Conservation (phyloP, 2,113 vertebrate species). For the Pontoporia blainvillei region DNA sequence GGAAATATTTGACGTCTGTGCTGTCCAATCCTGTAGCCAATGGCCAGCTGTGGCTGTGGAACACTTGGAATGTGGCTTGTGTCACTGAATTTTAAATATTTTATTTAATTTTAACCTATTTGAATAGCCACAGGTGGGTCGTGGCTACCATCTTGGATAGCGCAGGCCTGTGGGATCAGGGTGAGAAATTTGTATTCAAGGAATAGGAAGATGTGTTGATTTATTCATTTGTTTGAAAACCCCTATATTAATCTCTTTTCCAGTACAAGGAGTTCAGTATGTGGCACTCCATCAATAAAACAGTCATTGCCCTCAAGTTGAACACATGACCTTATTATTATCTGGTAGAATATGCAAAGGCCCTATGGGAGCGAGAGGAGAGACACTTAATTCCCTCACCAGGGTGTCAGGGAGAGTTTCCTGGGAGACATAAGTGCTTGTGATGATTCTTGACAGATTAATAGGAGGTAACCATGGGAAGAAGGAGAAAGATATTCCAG, state of each 20-base stretch:
- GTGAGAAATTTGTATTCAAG: background rate
- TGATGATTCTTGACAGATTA: background rate
- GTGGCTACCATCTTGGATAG: too few relatives aligned
- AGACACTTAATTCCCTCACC: background rate
- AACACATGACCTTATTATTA: background rate
- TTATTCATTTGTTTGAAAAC: background rate
- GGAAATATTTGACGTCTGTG: fast-evolving
- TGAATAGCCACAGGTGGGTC: fast-evolving
- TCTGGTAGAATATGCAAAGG: background rate
- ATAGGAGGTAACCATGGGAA: too few relatives aligned
- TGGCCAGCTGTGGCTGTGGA: background rate
- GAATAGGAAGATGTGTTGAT: background rate
- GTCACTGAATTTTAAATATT: background rate
- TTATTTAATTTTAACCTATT: background rate
- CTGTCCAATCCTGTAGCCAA: background rate
- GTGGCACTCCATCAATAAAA: fast-evolving
- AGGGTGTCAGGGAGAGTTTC: background rate
- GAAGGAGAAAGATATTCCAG: background rate
- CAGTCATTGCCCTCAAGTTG: background rate
- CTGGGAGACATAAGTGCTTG: background rate
- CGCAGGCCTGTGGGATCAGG: too few relatives aligned
- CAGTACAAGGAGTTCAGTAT: too few relatives aligned
- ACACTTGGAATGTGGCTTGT: background rate
- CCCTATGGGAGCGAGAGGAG: background rate
- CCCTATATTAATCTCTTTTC: background rate